Conservation (phyloP, 2,113 vertebrate species). For the Oreochromis aureus region DNA sequence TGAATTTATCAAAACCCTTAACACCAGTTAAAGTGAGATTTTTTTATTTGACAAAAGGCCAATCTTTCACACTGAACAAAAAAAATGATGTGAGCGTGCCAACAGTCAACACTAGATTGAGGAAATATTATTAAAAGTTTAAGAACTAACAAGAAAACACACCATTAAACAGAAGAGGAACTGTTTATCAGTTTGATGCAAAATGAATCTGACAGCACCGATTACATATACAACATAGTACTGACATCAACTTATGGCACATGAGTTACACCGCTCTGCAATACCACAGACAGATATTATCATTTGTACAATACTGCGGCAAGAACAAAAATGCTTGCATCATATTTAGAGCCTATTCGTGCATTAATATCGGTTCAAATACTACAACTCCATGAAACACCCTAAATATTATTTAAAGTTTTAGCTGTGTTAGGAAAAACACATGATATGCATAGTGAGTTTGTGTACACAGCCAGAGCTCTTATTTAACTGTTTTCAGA, state of each 20-base stretch:
- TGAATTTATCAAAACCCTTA: background rate
- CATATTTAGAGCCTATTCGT: background rate
- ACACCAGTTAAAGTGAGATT: background rate
- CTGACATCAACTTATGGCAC: background rate
- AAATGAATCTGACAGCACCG: background rate
- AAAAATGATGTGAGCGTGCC: background rate
- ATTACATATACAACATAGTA: background rate
- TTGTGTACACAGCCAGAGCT: background rate
- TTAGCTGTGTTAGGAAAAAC: background rate
- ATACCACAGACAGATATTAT: background rate
- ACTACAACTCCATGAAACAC: background rate
- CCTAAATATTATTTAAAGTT: background rate
- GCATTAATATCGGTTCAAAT: background rate
- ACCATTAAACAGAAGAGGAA: background rate
- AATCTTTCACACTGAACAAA: background rate
- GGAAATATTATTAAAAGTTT: background rate
- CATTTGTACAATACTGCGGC: background rate
- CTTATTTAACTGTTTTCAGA: background rate
- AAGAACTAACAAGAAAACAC: background rate
- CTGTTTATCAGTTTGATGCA: background rate
- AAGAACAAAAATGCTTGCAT: background rate
- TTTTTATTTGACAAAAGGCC: background rate
- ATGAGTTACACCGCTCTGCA: background rate
- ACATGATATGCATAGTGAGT: background rate
- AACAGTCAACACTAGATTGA: rapidly evolving